A percentile compares a stretch with the other conserved stretches of the same genome.
Conservation (phyloP, 2,888 invertebrate species). For the Gasteruption jaculator region DNA sequence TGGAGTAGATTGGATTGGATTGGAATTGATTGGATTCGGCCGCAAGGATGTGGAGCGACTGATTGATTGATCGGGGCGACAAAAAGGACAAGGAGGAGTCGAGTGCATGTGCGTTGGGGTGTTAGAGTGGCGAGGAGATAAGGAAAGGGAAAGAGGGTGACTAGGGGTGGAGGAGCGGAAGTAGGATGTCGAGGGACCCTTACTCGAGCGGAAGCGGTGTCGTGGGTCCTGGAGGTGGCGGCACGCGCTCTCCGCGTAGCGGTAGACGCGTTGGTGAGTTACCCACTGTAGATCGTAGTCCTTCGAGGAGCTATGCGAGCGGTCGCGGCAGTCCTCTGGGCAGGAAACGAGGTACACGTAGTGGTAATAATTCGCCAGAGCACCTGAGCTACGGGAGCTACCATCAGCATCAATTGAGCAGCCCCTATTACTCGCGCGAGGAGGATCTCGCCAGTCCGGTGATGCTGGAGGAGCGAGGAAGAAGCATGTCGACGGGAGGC, state of each 20-base stretch:
- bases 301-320: slow-evolving; percentile 75
- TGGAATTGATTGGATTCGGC: slow-evolving; percentile 14
- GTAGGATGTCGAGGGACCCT: slow-evolving; percentile 60
- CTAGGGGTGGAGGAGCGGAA: slow-evolving; percentile 13
- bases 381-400: slow-evolving; percentile 51
- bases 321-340: slow-evolving; percentile 58
- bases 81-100: slow-evolving; percentile 1
- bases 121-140: slow-evolving; percentile 8
- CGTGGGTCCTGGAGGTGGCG: slow-evolving; percentile 65
- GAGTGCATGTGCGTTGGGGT: too few species aligned
- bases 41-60: slow-evolving; percentile 18
- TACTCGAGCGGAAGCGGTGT: slow-evolving; percentile 57
- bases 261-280: slow-evolving; percentile 66
- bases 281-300: slow-evolving; percentile 87
- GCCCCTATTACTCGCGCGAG: slow-evolving; percentile 55
- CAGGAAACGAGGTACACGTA: slow-evolving; percentile 55
- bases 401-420: slow-evolving; percentile 53
- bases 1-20: slow-evolving; percentile 12
- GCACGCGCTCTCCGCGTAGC: slow-evolving; percentile 56
- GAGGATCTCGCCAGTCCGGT: slow-evolving; percentile 84
- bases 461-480: slow-evolving; percentile 71
- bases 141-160: slow-evolving; percentile 13
- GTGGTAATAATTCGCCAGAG: slow-evolving; percentile 61
- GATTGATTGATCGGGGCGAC: slow-evolving; percentile 13
- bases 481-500: slow-evolving; percentile 57